Percentiles rank a stretch among this genome's conserved stretches.
Evolutionary conservation across 2,888 invertebrate species (phyloP).

Genomic region (Acanthosoma haemorrhoidale): DNA sequence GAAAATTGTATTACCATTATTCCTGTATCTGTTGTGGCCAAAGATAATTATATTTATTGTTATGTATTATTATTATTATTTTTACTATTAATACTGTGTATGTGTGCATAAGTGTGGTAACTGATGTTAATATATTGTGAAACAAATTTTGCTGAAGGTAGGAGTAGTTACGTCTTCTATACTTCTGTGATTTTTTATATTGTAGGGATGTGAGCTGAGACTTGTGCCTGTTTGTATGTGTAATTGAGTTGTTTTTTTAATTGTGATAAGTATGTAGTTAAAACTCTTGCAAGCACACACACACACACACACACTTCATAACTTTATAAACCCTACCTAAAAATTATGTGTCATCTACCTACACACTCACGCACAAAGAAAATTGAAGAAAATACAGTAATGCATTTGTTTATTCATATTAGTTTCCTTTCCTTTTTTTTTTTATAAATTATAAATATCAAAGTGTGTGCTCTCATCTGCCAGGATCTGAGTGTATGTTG

Average conservation of each 20-base stretch:
- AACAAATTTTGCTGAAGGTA: conserved; percentile 9
- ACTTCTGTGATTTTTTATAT: conserved; percentile 18
- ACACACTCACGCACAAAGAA: neutral
- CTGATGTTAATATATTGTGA: neutral
- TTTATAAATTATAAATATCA: neutral
- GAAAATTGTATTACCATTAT: conserved; percentile 29
- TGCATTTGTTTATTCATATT: no score
- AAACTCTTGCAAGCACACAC: neutral
- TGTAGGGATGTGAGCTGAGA: neutral
- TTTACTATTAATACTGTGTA: neutral
- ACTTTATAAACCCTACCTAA: no score
- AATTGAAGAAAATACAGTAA: neutral
- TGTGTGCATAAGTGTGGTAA: neutral
- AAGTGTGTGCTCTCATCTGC: neutral
- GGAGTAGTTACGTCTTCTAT: conserved; percentile 8
- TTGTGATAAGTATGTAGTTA: neutral
- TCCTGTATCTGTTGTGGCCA: conserved; percentile 37
- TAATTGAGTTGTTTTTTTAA: conserved; percentile 2
- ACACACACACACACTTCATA: no score
- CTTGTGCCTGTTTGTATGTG: conserved; percentile 18
- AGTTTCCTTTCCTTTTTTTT: no score
- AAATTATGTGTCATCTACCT: neutral
- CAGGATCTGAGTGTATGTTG: neutral
- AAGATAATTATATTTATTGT: conserved; percentile 36
- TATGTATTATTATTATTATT: conserved; percentile 15